Base-by-base conservation (phyloP, 2,888 invertebrate genomes). In the Hemistola chrysoprasaria region DNA sequence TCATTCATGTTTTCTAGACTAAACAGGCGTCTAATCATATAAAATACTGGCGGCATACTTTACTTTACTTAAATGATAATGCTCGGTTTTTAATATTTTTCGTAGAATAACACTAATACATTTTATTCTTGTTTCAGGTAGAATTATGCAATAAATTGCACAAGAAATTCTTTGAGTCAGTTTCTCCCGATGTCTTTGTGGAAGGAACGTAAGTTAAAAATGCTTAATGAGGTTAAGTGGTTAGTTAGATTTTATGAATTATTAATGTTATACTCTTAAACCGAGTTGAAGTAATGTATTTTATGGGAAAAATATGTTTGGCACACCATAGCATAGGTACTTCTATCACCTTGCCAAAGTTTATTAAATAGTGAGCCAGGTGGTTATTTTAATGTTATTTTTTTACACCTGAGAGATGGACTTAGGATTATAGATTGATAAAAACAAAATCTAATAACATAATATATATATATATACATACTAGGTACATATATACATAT, bases 111-210 rank as follows among this genome's bases (percentile, higher is more conserved):
- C 71, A 82, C 85, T 88, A 86, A 88, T 81, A 82, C 88, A 80
- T 84, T 79, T 82, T 80, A 71, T 80, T 88, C 64, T 88, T 88
- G 88, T 87, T 88, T 62, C 88, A 88, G 88, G 88, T 88, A 88
- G 88, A 87, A 87, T 88, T 87, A 88, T 87, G 84, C 86, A 85
- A 85, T 85, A 79, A 87, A 78, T 81, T 79, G 78, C 80, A 75
- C 78, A 60, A 85, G 86, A 82, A 79, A 73, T 80, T 80, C 57
- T 79, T 78, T 79, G 72, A 79, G 58, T 75, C 64, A 56, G 69
- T 75, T 68, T 63, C 58, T 56, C 62, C 55, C 61, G 65, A 68
- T 71, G 64, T 74, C 69, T 65, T 68, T 57, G 62, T 67, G 72
- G 77, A 72, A 64, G 77, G 75, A 76, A 83, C 62, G 86, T 87